These are phyloP conservation scores for Neelides folsomi DNA, from an alignment of 2,888 invertebrate genomes.

Conservation along the genomic window DNA sequence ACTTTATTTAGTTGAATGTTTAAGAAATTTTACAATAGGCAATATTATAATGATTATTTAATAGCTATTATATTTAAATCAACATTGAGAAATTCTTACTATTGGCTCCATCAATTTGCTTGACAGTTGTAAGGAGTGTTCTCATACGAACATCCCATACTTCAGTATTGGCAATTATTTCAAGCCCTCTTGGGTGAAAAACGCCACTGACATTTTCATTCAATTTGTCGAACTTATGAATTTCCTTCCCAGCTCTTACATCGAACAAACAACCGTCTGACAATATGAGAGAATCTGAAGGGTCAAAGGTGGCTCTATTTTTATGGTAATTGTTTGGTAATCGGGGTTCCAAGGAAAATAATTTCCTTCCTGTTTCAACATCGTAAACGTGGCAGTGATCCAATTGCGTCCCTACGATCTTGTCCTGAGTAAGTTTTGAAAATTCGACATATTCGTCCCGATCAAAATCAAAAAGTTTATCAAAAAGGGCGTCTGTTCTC, in stretches of 20 bases:
- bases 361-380: constrained; percentile 58
- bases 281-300: constrained; percentile 82
- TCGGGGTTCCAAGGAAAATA: constrained; percentile 61
- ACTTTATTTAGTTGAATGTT: neutral
- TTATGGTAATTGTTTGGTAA: constrained; percentile 84
- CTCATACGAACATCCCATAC: constrained; percentile 96
- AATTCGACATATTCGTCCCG: constrained; percentile 86
- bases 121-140: constrained; percentile 83
- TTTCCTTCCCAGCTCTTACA: constrained; percentile 66
- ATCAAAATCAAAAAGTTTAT: constrained; percentile 37
- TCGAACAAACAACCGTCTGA: constrained; percentile 95
- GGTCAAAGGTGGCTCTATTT: constrained; percentile 87
- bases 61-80: too few relatives aligned
- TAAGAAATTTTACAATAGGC: too few relatives aligned
- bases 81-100: too few relatives aligned
- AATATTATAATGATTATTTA: too few relatives aligned
- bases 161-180: constrained; percentile 94
- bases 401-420: constrained; percentile 28
- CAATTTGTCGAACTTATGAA: constrained; percentile 95
- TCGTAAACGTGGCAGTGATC: constrained; percentile 53
- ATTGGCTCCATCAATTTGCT: constrained; percentile 47
- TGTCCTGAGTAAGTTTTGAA: constrained; percentile 62
- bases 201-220: constrained; percentile 89
- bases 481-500: constrained; percentile 43
- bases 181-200: constrained; percentile 89